Base-by-base conservation (phyloP, 2,113 vertebrate genomes). In the Antechinus stuartii region DNA sequence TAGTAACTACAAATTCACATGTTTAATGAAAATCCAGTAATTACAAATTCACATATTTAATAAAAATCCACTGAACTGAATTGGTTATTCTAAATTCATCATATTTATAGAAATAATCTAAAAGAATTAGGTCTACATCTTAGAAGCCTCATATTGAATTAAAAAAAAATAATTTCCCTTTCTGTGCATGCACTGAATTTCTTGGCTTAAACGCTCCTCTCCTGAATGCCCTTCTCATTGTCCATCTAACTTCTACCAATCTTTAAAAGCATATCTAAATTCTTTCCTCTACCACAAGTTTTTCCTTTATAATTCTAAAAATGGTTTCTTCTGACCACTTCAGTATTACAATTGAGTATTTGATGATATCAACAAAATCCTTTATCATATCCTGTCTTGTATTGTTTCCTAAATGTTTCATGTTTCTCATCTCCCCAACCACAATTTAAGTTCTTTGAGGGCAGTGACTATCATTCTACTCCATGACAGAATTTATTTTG, bases 331-430 rank as follows among this genome's bases (percentile, higher is more conserved):
- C 61, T 68, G 57, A 35, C 57, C 0, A 35, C 11, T 68, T 2
- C 61, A 68, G 61, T n/a, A 68, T n/a, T 68, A 35, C 35, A 24
- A 91, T 61, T 91, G 52, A 89, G n/a, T 22, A 94, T 11, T 3
- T 95, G 46, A 91, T 46, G 76, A 91, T 53, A 95, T 56, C 6
- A 97, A 91, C 30, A 90, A 25, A 93, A 57, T 14, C 95, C 46
- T 55, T 91, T 55, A 84, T 2, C 61, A 2, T 92, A n/a, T 52
- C 61, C 11, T 76, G 14, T 11, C 30, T 35, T 90, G 22, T 8
- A 68, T 27, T 50, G 93, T 52, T 23, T 56, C 92, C 76, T 68
- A 68, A 68, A 35, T 68, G 14, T 68, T 52, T 91, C 25, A 23
- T n/a, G 42, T 8, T 91, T 22, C 11, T 8, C 2, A 61, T 26